A percentile compares a stretch with the other conserved stretches of the same genome.
phyloP scores from a whole-genome alignment of 2,888 invertebrate species.

The Ennomos quercinarius region DNA sequence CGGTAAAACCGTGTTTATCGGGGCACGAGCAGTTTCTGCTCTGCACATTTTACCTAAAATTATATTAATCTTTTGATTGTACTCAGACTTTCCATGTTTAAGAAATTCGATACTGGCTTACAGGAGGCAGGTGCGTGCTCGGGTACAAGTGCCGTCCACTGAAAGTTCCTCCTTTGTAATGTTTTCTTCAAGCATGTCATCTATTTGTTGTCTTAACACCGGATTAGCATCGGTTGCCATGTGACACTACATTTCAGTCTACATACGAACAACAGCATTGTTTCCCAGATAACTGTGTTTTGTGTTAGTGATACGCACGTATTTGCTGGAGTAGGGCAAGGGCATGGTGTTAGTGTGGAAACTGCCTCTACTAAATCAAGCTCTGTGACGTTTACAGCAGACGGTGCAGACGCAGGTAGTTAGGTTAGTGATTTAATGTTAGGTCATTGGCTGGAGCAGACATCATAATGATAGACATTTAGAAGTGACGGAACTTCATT shows the following conservation, averaged over 20 bases:
- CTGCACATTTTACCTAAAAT: no score
- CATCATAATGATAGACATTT: no score
- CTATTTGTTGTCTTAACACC: slow-evolving; percentile 6
- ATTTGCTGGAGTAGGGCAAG: slow-evolving; percentile 11
- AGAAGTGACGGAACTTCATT: no score
- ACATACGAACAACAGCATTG: slow-evolving; percentile 45
- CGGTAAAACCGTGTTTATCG: no score
- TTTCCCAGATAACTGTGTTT: slow-evolving; percentile 26
- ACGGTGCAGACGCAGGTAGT: no score
- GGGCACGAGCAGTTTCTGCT: no score
- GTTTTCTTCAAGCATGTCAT: slow-evolving; percentile 19
- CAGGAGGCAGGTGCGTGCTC: slow-evolving; percentile 8
- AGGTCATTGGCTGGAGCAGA: no score
- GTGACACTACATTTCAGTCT: slow-evolving; percentile 20
- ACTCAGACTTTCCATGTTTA: slow-evolving; percentile 8
- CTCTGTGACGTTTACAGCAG: no score
- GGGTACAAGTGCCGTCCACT: slow-evolving; percentile 4
- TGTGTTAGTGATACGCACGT: slow-evolving; percentile 10
- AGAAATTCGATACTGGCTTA: slow-evolving; percentile 1
- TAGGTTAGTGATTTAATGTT: no score
- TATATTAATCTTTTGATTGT: background rate
- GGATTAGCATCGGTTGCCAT: slow-evolving; percentile 17
- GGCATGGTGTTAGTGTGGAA: background rate
- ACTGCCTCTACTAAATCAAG: no score
- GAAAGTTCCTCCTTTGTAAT: slow-evolving; percentile 19